A percentile compares a stretch with the other conserved stretches of the same genome.
These are phyloP conservation scores for Scelioninae gen. 1 DNA, from an alignment of 2,888 invertebrate genomes.

Conservation along the genomic window DNA sequence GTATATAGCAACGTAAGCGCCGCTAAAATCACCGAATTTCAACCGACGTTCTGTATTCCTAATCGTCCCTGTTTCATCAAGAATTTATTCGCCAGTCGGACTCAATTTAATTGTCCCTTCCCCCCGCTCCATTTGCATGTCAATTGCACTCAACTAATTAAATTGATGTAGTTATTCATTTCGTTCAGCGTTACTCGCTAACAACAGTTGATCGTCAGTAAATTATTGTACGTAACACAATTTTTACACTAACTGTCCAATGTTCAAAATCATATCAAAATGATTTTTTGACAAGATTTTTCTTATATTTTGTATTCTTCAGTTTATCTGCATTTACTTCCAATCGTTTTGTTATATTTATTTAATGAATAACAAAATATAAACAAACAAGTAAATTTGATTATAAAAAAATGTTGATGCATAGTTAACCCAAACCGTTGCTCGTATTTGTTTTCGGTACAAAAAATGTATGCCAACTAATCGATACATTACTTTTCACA, in stretches of 20 bases:
- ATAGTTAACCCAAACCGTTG: constrained; percentile 32
- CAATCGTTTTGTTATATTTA: too few relatives aligned
- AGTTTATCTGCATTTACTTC: too few relatives aligned
- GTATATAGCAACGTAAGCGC: background rate
- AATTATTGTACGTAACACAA: background rate
- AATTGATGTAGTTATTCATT: constrained; percentile 23
- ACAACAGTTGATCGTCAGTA: constrained; percentile 2
- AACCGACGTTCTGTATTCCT: constrained; percentile 19
- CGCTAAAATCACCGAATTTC: constrained; percentile 13
- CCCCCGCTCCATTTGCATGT: constrained; percentile 24
- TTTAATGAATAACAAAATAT: too few relatives aligned
- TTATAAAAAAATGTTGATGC: too few relatives aligned
- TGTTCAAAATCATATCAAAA: too few relatives aligned
- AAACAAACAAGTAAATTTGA: too few relatives aligned
- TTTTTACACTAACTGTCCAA: background rate
- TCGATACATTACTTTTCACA: constrained; percentile 39
- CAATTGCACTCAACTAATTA: constrained; percentile 20
- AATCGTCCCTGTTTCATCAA: constrained; percentile 28
- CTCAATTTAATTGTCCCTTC: constrained; percentile 19
- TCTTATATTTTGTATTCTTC: too few relatives aligned
- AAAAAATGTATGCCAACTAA: constrained; percentile 27
- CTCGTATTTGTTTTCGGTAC: constrained; percentile 29
- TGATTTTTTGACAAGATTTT: too few relatives aligned
- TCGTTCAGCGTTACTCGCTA: constrained; percentile 1
- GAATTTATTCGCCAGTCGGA: constrained; percentile 26